phyloP scores from a whole-genome alignment of 2,797 vertebrate genomes.

The Artibeus jamaicensis region DNA sequence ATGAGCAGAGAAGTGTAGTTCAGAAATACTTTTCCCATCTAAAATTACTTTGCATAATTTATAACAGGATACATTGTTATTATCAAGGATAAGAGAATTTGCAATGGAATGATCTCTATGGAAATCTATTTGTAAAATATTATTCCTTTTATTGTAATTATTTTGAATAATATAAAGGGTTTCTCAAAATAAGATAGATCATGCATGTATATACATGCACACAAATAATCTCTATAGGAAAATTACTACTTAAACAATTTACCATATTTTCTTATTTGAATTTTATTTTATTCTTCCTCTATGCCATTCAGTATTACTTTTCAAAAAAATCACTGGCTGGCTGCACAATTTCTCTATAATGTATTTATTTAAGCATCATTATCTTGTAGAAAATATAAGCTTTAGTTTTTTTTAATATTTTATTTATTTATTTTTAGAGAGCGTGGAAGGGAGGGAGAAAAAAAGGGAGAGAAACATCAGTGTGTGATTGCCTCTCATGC shows the following conservation, averaged over 20 bases:
- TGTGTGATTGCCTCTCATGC: too few species aligned
- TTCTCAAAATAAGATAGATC: not conserved
- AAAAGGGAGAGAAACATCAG: too few species aligned
- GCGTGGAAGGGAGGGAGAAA: too few species aligned
- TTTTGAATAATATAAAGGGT: not conserved
- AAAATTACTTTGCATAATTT: not conserved
- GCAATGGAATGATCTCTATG: not conserved
- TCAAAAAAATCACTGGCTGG: not conserved
- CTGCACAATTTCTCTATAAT: not conserved
- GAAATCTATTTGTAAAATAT: not conserved
- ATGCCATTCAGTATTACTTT: not conserved
- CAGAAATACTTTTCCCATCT: not conserved
- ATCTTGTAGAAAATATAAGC: not conserved
- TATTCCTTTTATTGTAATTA: not conserved
- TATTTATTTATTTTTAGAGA: too few species aligned
- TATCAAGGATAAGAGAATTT: not conserved
- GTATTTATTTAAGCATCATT: not conserved
- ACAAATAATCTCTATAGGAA: not conserved
- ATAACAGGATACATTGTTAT: not conserved
- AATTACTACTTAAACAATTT: not conserved
- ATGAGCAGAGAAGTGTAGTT: not conserved
- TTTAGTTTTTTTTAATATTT: not conserved
- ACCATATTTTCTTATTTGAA: not conserved
- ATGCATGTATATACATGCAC: accelerated
- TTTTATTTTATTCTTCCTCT: not conserved